A percentile compares a stretch with the other conserved stretches of the same genome.
Conservation (phyloP, 2,888 invertebrate species). For the Trissolcus japonicus region DNA sequence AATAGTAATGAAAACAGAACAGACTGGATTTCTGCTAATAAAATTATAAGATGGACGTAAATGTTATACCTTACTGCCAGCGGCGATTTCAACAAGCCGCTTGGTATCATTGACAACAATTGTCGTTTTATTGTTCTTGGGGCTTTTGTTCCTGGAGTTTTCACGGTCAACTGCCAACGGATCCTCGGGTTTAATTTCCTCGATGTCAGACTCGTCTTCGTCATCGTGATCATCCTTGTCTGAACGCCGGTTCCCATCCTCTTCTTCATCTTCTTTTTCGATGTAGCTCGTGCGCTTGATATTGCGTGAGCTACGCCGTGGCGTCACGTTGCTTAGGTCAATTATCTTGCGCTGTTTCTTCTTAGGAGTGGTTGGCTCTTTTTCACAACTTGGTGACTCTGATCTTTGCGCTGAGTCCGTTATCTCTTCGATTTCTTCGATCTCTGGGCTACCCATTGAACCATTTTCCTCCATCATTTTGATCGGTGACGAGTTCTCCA, state of each 20-base stretch:
- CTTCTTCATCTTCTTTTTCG: conserved; percentile 77
- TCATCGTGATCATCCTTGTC: conserved; percentile 59
- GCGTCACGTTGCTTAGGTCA: conserved; percentile 75
- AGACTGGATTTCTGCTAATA: background rate
- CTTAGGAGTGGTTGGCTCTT: conserved; percentile 63
- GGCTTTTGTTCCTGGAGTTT: conserved; percentile 70
- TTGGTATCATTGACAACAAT: conserved; percentile 86
- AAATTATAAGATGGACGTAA: background rate
- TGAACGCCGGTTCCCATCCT: conserved; percentile 54
- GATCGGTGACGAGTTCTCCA: conserved; percentile 65
- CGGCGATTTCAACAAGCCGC: conserved; percentile 83
- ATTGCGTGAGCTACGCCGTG: conserved; percentile 79
- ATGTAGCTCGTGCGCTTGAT: conserved; percentile 79
- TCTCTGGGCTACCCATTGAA: conserved; percentile 70
- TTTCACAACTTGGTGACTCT: conserved; percentile 57
- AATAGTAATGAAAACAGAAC: too few species aligned
- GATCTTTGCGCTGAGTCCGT: conserved; percentile 56
- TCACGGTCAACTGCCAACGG: conserved; percentile 78
- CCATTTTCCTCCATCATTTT: conserved; percentile 74
- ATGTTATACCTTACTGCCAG: conserved; percentile 77
- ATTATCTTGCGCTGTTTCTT: conserved; percentile 69
- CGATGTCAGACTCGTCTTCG: conserved; percentile 81
- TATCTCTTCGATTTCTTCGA: conserved; percentile 71
- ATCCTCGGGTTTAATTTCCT: conserved; percentile 81
- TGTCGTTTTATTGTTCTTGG: conserved; percentile 74